Evolutionary conservation across 2,797 vertebrate genomes (phyloP).

Genomic region (Calcarius lapponicus): DNA sequence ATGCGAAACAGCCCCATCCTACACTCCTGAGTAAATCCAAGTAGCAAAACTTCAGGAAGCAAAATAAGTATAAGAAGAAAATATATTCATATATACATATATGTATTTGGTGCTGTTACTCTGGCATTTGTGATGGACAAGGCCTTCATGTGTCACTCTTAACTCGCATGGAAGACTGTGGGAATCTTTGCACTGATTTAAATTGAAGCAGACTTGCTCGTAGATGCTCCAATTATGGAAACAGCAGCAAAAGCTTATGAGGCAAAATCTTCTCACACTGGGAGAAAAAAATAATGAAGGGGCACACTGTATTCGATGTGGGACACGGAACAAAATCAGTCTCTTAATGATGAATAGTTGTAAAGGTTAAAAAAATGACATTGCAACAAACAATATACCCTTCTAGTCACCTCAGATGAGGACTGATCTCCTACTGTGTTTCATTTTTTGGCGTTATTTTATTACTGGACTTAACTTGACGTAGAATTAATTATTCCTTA

Average conservation of each 20-base stretch:
- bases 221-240: neutral
- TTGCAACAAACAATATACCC: neutral
- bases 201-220: neutral
- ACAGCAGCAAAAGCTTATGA: neutral
- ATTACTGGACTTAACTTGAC: neutral
- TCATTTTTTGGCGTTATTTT: neutral
- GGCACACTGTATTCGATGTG: neutral
- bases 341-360: neutral
- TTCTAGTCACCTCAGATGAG: neutral
- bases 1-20: neutral
- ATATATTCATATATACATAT: neutral
- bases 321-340: neutral
- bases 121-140: neutral
- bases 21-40: neutral
- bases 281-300: neutral
- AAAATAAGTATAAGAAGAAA: neutral
- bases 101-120: neutral
- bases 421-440: neutral
- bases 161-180: neutral
- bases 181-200: neutral
- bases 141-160: neutral
- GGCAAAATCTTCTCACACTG: neutral
- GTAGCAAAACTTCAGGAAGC: neutral
- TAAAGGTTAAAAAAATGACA: neutral
- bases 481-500: slow-evolving; percentile 25